Percentiles rank a stretch among this genome's conserved stretches.
Evolutionary conservation across 2,113 vertebrate species (phyloP).

Genomic region (Eolophus roseicapilla): DNA sequence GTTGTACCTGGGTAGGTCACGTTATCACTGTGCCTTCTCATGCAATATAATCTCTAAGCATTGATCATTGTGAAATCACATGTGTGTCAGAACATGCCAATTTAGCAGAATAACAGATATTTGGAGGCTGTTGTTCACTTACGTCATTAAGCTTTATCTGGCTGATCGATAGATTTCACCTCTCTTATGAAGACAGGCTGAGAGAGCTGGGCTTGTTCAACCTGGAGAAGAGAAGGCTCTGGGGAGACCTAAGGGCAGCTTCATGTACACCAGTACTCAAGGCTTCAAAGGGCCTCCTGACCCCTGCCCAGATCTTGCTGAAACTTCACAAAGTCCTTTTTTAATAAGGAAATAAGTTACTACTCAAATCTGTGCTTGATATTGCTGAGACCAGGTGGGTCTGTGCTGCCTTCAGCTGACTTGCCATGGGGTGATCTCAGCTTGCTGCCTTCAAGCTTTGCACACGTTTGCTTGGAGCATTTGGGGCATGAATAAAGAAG

Average conservation of each 20-base stretch:
- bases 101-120: not conserved
- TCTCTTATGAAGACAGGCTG: not conserved
- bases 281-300: not conserved
- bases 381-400: not conserved
- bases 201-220: not conserved
- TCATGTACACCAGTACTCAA: not conserved
- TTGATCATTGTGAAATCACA: not conserved
- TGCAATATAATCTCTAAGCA: not conserved
- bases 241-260: not conserved
- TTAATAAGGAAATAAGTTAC: not conserved
- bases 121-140: not conserved
- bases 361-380: not conserved
- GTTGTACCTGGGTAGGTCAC: conserved; percentile 77
- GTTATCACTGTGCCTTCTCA: not conserved
- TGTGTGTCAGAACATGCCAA: not conserved
- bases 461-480: not conserved
- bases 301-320: not conserved
- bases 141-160: not conserved
- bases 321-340: not conserved
- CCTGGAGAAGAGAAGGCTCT: not conserved
- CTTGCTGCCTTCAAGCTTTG: not conserved
- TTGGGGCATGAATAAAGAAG: not conserved
- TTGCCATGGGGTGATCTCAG: not conserved
- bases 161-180: not conserved
- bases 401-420: not conserved